Conservation (phyloP, 1,140 invertebrate genomes). For the Atta texana region DNA sequence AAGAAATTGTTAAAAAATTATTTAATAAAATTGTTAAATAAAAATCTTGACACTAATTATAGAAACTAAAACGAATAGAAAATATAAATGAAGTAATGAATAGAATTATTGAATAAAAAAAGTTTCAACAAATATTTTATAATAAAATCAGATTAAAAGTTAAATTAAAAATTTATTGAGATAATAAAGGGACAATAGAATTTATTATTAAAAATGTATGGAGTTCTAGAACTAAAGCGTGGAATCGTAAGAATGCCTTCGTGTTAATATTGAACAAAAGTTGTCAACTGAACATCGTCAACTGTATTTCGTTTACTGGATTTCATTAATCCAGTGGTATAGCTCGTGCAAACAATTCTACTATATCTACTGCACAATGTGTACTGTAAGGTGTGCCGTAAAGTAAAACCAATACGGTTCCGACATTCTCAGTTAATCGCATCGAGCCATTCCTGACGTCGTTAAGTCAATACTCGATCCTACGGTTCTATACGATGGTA, state of each 20-base stretch:
- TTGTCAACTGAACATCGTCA: slow-evolving; percentile 1
- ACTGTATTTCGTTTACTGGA: slow-evolving; percentile 18
- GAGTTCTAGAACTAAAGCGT: background rate
- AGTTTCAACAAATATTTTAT: slow-evolving; percentile 1
- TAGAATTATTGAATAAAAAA: no score
- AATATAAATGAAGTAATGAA: no score
- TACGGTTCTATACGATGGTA: background rate
- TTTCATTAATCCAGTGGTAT: slow-evolving; percentile 38
- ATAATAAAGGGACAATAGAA: background rate
- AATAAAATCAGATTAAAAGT: slow-evolving; percentile 5
- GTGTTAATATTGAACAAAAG: background rate
- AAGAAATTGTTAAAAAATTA: no score
- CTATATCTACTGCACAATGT: background rate
- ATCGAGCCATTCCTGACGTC: slow-evolving; percentile 8
- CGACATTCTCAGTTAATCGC: slow-evolving; percentile 46
- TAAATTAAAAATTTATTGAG: slow-evolving; percentile 21
- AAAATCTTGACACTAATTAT: background rate
- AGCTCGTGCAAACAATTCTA: slow-evolving; percentile 24
- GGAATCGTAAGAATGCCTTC: background rate
- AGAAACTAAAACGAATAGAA: background rate
- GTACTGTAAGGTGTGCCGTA: background rate
- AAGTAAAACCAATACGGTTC: slow-evolving; percentile 45
- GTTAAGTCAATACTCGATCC: slow-evolving; percentile 45
- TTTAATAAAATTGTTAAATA: background rate
- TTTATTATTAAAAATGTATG: slow-evolving; percentile 16